Conservation (phyloP, 2,113 vertebrate species). For the Tautogolabrus adspersus region DNA sequence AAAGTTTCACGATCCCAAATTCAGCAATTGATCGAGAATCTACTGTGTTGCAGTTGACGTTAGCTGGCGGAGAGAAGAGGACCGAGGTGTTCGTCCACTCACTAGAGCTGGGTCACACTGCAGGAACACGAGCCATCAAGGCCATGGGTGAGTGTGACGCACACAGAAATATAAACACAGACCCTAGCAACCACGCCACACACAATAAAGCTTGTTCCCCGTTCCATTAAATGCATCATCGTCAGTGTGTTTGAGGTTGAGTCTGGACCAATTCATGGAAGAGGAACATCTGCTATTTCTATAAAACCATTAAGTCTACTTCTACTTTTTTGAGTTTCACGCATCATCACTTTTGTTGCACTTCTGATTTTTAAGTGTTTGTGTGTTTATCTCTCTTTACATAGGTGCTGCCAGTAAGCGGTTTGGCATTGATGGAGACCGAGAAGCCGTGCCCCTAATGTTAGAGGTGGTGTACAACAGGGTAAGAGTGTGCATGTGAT, state of each 20-base stretch:
- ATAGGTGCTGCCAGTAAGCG: conserved; percentile 93
- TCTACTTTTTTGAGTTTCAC: conserved; percentile 60
- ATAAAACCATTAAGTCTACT: conserved; percentile 46
- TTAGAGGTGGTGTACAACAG: conserved; percentile 93
- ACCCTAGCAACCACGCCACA: conserved; percentile 19
- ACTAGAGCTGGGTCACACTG: conserved; percentile 93
- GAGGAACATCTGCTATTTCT: conserved; percentile 52
- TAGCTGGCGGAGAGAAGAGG: conserved; percentile 88
- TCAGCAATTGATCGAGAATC: background rate
- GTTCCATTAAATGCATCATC: conserved; percentile 25
- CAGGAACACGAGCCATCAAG: conserved; percentile 92
- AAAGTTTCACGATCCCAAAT: background rate
- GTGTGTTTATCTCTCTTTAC: conserved; percentile 11
- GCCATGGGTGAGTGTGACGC: conserved; percentile 88
- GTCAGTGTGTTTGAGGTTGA: conserved; percentile 33
- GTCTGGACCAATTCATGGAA: conserved; percentile 15
- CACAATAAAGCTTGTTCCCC: conserved; percentile 5
- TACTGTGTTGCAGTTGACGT: conserved; percentile 86
- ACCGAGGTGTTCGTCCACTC: conserved; percentile 96
- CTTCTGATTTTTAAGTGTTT: conserved; percentile 38
- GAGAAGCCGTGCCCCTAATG: conserved; percentile 93
- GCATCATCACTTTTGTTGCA: conserved; percentile 20
- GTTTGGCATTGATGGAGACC: conserved; percentile 95
- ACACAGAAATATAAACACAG: background rate
- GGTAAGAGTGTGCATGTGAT: conserved; percentile 75